phyloP scores from a whole-genome alignment of 2,113 vertebrate species.

The Spilogale gracilis region DNA sequence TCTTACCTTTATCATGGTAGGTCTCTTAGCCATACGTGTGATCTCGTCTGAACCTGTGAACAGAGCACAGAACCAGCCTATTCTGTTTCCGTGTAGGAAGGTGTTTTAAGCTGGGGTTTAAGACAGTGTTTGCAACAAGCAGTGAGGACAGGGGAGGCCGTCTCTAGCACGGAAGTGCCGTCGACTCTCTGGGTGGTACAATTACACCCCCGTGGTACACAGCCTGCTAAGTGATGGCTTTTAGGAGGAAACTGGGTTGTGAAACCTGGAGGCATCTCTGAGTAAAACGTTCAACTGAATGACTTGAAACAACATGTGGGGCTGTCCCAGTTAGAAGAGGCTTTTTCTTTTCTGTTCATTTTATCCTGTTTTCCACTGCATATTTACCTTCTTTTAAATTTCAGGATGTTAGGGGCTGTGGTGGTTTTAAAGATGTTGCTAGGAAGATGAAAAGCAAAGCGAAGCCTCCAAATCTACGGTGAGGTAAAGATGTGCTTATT shows the following conservation, averaged over 20 bases:
- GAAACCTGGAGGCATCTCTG: slow-evolving; percentile 16
- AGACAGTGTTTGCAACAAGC: neutral
- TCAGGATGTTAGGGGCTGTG: slow-evolving; percentile 40
- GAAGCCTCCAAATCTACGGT: neutral
- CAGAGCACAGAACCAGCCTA: neutral
- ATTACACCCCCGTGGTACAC: fast-evolving
- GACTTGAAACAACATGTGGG: slow-evolving; percentile 50
- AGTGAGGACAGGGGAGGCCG: neutral
- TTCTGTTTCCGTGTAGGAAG: neutral
- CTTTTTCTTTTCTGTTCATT: slow-evolving; percentile 50
- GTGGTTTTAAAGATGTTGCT: neutral
- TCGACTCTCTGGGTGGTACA: neutral
- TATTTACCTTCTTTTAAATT: slow-evolving; percentile 15
- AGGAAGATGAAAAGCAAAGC: neutral
- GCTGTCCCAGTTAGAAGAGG: slow-evolving; percentile 36
- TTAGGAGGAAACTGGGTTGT: slow-evolving; percentile 50
- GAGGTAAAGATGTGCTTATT: slow-evolving; percentile 29
- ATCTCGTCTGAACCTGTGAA: slow-evolving; percentile 35
- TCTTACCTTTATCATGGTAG: neutral
- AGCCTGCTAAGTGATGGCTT: neutral
- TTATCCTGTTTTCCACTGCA: slow-evolving; percentile 40
- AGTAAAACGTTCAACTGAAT: slow-evolving; percentile 1
- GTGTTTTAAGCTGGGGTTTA: slow-evolving; percentile 14
- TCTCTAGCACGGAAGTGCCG: neutral
- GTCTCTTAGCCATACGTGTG: neutral